Evolutionary conservation across 53 echinoderm and acorn worm species (phyloP).

Genomic region (Stichopus horrens): DNA sequence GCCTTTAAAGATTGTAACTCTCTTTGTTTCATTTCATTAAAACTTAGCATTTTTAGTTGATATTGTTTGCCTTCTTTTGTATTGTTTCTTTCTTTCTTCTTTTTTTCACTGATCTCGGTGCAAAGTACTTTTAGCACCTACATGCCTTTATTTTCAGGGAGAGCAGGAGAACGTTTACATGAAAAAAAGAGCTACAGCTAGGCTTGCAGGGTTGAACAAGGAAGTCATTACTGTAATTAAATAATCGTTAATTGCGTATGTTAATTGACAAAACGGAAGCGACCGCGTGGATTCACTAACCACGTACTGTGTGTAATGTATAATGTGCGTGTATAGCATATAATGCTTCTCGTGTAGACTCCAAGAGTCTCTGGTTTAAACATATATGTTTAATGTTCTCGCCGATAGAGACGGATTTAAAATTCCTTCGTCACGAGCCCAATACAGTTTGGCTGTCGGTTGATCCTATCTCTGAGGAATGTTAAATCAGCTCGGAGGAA

Average conservation of each 20-base stretch:
- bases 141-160: no score
- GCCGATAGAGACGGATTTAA: not conserved
- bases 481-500: not conserved
- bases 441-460: not conserved
- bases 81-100: no score
- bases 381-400: not conserved
- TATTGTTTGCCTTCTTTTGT: no score
- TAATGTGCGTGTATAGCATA: not conserved
- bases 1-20: no score
- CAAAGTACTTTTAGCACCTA: no score
- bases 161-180: no score
- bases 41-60: no score
- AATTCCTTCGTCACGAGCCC: conserved; percentile 7
- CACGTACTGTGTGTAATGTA: not conserved
- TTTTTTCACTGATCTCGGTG: no score
- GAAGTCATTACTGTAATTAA: not conserved
- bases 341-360: not conserved
- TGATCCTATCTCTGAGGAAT: not conserved
- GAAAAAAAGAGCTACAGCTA: no score
- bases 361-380: not conserved
- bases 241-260: conserved; percentile 3
- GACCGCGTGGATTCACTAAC: not conserved
- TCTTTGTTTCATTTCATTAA: no score
- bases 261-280: not conserved
- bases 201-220: not conserved